phyloP scores from a whole-genome alignment of 2,113 vertebrate species.

The Bos taurus region DNA sequence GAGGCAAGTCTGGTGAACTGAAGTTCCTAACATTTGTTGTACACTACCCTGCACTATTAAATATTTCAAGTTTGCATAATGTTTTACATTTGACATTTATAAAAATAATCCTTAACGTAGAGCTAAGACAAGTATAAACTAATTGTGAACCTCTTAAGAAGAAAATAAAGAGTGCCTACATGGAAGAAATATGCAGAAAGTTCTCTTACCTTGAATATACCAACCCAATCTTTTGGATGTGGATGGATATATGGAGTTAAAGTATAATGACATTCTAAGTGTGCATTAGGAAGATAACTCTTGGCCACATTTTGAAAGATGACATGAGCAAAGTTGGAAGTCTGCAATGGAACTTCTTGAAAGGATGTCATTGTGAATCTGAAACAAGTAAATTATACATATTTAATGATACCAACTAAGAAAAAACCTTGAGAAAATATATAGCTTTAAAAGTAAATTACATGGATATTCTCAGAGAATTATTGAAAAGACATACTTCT shows the following conservation, averaged over 20 bases:
- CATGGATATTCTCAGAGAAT: background rate
- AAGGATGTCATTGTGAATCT: constrained; percentile 88
- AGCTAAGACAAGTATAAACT: background rate
- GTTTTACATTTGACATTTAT: background rate
- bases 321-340: constrained; percentile 98
- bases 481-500: background rate
- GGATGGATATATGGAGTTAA: constrained; percentile 95
- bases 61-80: background rate
- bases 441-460: background rate
- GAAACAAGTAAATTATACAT: constrained; percentile 68
- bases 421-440: constrained; percentile 15
- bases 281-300: constrained; percentile 95
- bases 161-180: background rate
- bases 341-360: constrained; percentile 89
- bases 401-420: constrained; percentile 35
- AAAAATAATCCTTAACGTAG: background rate
- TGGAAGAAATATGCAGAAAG: background rate
- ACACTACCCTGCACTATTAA: background rate
- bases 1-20: background rate
- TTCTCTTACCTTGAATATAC: constrained; percentile 95
- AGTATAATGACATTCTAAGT: constrained; percentile 96
- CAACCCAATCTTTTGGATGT: constrained; percentile 97
- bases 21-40: background rate
- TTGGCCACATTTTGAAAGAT: constrained; percentile 99
- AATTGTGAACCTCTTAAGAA: constrained; percentile 27